phyloP scores from a whole-genome alignment of 2,888 invertebrate species.

The Phania funesta region DNA sequence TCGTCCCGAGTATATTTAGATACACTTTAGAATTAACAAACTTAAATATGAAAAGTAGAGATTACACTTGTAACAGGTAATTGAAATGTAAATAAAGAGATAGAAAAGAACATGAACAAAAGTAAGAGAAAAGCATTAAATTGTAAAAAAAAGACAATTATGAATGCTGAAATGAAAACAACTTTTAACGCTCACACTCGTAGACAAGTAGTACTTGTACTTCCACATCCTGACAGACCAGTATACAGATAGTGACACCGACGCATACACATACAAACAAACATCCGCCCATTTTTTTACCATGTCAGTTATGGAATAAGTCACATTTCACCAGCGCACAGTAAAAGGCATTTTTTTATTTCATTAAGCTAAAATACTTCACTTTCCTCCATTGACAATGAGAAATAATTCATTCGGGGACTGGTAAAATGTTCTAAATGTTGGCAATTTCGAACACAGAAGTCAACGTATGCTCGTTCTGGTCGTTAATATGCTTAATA shows the following conservation, averaged over 20 bases:
- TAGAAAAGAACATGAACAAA: background rate
- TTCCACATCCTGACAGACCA: too few relatives aligned
- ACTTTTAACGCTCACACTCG: background rate
- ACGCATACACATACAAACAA: background rate
- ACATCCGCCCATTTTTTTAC: background rate
- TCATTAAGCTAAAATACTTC: slow-evolving; percentile 44
- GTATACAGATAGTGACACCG: background rate
- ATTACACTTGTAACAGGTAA: slow-evolving; percentile 59
- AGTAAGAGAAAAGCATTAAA: background rate
- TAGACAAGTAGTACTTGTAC: background rate
- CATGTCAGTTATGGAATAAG: background rate
- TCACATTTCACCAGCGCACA: background rate
- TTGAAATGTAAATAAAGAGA: slow-evolving; percentile 55
- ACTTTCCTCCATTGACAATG: slow-evolving; percentile 18
- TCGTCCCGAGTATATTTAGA: slow-evolving; percentile 4
- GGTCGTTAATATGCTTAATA: slow-evolving; percentile 32
- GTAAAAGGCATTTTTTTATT: slow-evolving; percentile 35
- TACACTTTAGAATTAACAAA: slow-evolving; percentile 54
- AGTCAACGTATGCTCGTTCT: slow-evolving; percentile 20
- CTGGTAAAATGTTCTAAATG: slow-evolving; percentile 35
- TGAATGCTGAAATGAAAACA: slow-evolving; percentile 8
- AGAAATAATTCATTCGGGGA: slow-evolving; percentile 52
- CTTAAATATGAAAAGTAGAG: slow-evolving; percentile 54
- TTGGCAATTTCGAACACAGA: slow-evolving; percentile 39
- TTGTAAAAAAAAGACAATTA: background rate